Evolutionary conservation across 2,888 invertebrate species (phyloP).

Genomic region (Laspeyria flexula): DNA sequence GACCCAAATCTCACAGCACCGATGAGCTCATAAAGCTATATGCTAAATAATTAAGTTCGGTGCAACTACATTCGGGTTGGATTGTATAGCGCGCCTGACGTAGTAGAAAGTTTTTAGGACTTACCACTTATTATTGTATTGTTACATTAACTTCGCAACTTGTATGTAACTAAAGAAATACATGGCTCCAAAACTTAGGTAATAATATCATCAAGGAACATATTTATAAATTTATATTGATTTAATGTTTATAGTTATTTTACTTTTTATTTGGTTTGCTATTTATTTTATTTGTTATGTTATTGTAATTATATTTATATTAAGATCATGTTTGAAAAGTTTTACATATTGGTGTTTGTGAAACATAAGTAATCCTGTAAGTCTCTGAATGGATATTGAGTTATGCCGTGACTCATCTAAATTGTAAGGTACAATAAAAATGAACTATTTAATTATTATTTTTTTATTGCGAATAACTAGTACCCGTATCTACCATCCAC

Average conservation of each 20-base stretch:
- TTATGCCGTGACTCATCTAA: too few species aligned
- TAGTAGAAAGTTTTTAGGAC: conserved; percentile 8
- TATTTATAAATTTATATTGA: background rate
- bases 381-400: too few species aligned
- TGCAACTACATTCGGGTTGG: conserved; percentile 28
- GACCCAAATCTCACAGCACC: conserved; percentile 94
- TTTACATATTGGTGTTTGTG: too few species aligned
- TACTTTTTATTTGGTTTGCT: background rate
- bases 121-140: background rate
- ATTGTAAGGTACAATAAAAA: too few species aligned
- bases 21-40: conserved; percentile 81
- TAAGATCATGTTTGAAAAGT: too few species aligned
- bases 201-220: background rate
- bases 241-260: background rate
- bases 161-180: background rate
- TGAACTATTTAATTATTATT: too few species aligned
- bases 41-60: conserved; percentile 63
- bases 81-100: conserved; percentile 18
- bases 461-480: too few species aligned
- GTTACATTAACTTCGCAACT: background rate
- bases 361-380: too few species aligned
- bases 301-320: too few species aligned
- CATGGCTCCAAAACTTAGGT: background rate
- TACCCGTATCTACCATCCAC: too few species aligned
- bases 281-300: background rate